These are phyloP conservation scores for Chionomys nivalis DNA, from an alignment of 2,113 vertebrate genomes.

Conservation along the genomic window DNA sequence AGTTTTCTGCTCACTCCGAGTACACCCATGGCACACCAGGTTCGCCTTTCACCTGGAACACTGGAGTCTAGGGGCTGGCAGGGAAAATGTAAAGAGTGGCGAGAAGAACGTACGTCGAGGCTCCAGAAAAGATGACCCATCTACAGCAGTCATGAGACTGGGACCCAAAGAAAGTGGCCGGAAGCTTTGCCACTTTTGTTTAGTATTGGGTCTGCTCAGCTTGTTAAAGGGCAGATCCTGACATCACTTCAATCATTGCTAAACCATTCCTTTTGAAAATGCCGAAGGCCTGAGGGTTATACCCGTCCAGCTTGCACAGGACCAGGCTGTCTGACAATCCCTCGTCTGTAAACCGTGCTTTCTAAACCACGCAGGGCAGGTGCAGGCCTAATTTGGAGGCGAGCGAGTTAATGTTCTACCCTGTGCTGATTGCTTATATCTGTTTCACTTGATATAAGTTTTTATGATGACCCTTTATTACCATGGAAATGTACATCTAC, in stretches of 20 bases:
- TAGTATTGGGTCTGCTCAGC: not conserved
- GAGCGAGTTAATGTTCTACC: not conserved
- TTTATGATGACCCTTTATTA: constrained; percentile 7
- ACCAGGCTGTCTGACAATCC: not conserved
- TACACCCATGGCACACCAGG: not conserved
- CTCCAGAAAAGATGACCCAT: not conserved
- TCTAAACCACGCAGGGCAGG: not conserved
- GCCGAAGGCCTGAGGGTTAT: not conserved
- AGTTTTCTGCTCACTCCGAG: not conserved
- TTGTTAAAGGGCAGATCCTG: not conserved
- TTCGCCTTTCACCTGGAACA: not conserved
- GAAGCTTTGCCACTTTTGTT: constrained; percentile 41
- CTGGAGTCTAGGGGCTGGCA: not conserved
- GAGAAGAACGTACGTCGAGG: not conserved
- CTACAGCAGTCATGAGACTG: not conserved
- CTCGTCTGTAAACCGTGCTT: not conserved
- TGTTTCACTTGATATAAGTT: not conserved
- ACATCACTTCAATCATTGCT: not conserved
- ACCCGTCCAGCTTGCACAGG: not conserved
- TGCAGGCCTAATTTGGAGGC: not conserved
- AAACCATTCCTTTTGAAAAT: constrained; percentile 36
- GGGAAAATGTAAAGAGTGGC: not conserved
- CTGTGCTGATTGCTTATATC: not conserved
- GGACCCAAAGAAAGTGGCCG: not conserved
- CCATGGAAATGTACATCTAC: not conserved